Base-by-base conservation (phyloP, 2,888 invertebrate genomes). In the Mimas tiliae region DNA sequence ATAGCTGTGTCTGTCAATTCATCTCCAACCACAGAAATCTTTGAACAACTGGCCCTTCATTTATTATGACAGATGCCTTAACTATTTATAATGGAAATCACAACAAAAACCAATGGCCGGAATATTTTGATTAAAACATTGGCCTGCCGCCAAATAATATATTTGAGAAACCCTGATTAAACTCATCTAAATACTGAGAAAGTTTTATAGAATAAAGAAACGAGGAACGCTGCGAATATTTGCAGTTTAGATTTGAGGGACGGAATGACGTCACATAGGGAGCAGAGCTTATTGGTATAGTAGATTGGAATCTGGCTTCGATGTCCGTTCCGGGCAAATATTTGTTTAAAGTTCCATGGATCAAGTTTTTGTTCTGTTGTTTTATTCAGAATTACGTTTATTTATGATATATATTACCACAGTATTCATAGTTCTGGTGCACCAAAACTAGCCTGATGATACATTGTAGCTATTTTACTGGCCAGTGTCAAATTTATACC, bases 71-170 rank as follows among this genome's bases (percentile, higher is more conserved):
- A 42, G 58, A 58, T 58, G 58, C 58, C 58, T 42, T 58, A 58
- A 58, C 58, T 42, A 58, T 58, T 58, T 58, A 58, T 58, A 58
- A 58, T 58, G 38, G 38, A 58, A 58, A 58, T 58, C 58, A 58
- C 58, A 58, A 58, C 58, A 58, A 58, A 58, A 42, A 58, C 38
- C 58, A 58, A 50, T 50, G 55, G 65, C 34, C 48, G 58, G 52
- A 63, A 66, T 52, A 52, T 34, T 63, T 63, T 66, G 63, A 66
- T 66, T 62, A 66, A 66, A 38, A 45, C 27, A 62, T 66, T 66
- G 66, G 66, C 63, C n/a, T 16, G 19, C 33, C 8, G 63, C 66
- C 66, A 66, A 63, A 19, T 42, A 58, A 55, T 64, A 64, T 64
- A 64, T 64, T 64, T 34, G 45, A 47, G 47, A 16, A 64, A 27